Base-by-base conservation (phyloP, 1,140 invertebrate genomes). In the Nilaparvata lugens region DNA sequence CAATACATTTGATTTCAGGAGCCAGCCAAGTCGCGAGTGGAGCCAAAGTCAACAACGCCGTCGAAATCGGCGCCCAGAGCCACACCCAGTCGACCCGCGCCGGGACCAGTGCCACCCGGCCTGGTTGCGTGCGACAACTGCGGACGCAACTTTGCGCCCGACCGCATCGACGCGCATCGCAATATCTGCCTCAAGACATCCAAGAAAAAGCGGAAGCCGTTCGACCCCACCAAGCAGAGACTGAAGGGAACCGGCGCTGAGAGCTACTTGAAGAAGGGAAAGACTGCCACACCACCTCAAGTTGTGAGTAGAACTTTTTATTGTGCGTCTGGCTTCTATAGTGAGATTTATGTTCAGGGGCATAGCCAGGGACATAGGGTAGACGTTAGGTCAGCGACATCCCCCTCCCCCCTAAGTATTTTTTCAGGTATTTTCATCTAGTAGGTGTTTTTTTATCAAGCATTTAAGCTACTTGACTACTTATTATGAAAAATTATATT, bases 201-300 rank as follows among this genome's bases (percentile, higher is more conserved):
- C 5, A 78, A 80, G 19, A 90, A 89, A 69, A 91, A 91, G 67
- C 78, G 93, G 60, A 95, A 93, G 76, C 81, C 83, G 7, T 95
- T 93, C 71, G 93, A 97, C 74, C 83, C 87, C 11, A 79, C 85
- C 4, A 91, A 91, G 71, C 89, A 89, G 70, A 78, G 94, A 45
- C 79, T 92, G 6, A 76, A 84, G 73, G 93, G 93, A 21, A 96
- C 93, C 0, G 94, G 96, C 67, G 81, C 89, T 19, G 92, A 94
- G 67, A 77, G 81, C 57, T 95, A 85, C 71, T 75, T 82, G 24
- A 77, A 69, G 58, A 81, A 79, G 56, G 63, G 66, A 58, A 69
- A 62, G 35, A 2, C 52, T 7, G 64, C 70, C 48, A 66, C 65
- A 14, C 64, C 56, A 71, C 70, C 62, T 62, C 74, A 60, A 64